These are phyloP conservation scores for Oligia fasciuncula DNA, from an alignment of 2,888 invertebrate species.

Conservation along the genomic window DNA sequence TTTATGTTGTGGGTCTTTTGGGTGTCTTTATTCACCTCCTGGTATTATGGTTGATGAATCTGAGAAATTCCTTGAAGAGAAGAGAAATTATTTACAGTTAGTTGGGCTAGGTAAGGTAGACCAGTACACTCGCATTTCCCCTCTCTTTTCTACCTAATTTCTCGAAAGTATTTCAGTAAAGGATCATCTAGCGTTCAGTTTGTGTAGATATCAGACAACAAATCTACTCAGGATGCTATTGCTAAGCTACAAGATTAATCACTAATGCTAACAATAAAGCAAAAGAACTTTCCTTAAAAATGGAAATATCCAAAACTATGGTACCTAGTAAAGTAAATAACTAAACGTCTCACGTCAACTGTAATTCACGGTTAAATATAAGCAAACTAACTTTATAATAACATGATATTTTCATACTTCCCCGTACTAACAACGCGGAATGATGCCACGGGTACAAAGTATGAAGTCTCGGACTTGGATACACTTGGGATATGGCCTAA, in stretches of 20 bases:
- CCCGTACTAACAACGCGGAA: slow-evolving; percentile 79
- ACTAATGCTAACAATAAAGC: too few relatives aligned
- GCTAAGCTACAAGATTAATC: neutral
- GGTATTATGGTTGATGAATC: neutral
- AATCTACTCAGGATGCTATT: neutral
- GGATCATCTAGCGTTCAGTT: neutral
- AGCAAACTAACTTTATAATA: slow-evolving; percentile 77
- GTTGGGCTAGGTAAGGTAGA: too few relatives aligned
- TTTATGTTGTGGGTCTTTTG: slow-evolving; percentile 10
- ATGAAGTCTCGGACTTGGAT: slow-evolving; percentile 80
- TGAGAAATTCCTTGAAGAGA: neutral
- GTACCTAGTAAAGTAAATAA: slow-evolving; percentile 36
- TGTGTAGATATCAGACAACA: neutral
- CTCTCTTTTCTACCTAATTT: neutral
- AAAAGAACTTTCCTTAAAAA: neutral
- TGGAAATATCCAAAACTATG: slow-evolving; percentile 26
- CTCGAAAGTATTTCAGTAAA: too few relatives aligned
- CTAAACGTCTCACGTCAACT: slow-evolving; percentile 56
- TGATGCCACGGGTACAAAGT: slow-evolving; percentile 80
- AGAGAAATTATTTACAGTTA: neutral
- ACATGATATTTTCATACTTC: slow-evolving; percentile 84
- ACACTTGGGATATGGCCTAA: slow-evolving; percentile 70
- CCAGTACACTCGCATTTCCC: too few relatives aligned
- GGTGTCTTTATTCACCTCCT: slow-evolving; percentile 18
- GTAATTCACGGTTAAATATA: slow-evolving; percentile 72